Evolutionary conservation across 2,113 vertebrate species (phyloP), one percentile per base, ranked within the genome.

Genomic region (Neogobius melanostomus): DNA sequence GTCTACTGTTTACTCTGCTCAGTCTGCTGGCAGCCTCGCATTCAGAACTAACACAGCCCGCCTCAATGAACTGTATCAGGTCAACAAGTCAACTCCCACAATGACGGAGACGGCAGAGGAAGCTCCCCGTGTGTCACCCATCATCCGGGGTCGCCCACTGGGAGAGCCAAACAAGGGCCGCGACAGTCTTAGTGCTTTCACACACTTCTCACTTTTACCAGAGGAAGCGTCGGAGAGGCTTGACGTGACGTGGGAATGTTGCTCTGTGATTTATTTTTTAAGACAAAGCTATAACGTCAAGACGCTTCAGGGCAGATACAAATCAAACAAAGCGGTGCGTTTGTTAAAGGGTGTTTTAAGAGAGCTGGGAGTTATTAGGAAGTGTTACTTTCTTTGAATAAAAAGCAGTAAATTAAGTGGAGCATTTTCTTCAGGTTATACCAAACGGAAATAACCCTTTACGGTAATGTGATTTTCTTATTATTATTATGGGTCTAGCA

Each of bases 141-240:
- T 72, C 48, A 28, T 52, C 0, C 1, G 6, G 21, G 44, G 46
- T 75, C 43, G 14, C 83, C 83, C 88, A 72, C 52, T 65, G 88
- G 85, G 85, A 87, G 76, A 82, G 79, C 63, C 81, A 85, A 17
- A 44, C 54, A 0, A 73, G 75, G 86, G 88, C 80, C 62, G 16
- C 17, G 68, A 77, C 74, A 76, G 82, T 51, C 73, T 76, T 73
- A 65, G 65, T 63, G 85, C 77, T 81, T 72, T 88, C 75, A 85
- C 68, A 86, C 76, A 86, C 60, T 82, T 89, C 73, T 81, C 87
- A 89, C 85, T 81, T 69, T 82, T 72, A 57, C 15, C 50, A 70
- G 47, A 79, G 44, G 79, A 81, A 70, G 69, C 65, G 74, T 21
- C 57, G 44, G 60, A 65, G 52, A 71, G 68, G 62, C 36, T 81